Base-by-base conservation (phyloP, 1,140 invertebrate genomes). In the Sycophila sp. region DNA sequence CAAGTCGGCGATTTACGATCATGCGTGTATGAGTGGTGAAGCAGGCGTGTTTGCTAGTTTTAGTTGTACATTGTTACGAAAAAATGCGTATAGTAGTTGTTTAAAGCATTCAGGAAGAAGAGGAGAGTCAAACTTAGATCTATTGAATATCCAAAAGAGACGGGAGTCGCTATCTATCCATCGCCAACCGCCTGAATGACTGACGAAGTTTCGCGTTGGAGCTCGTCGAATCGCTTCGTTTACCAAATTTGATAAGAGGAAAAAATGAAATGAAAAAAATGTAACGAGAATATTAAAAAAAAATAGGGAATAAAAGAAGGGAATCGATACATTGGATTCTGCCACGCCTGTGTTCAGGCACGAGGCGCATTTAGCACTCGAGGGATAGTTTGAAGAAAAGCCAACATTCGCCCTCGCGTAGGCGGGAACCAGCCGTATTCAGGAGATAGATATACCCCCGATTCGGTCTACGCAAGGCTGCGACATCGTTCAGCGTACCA, bases 11-110 rank as follows among this genome's bases (percentile, higher is more conserved):
- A 65, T 66, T 51, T 65, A 71, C 55, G 69, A 71, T 71, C 69
- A 66, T 66, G 45, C 53, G 62, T 62, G 70, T 72, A 72, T 67
- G 28, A 72, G 64, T 67, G 56, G 63, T 72, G 58, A 66, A 72
- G 64, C 64, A 73, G 59, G 59, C 56, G 71, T 73, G 65, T 69
- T 69, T 64, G 68, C 70, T 75, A 73, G 74, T 75, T 77, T 77
- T 73, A 76, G 75, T 78, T 78, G 75, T 76, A 75, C 69, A 74
- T 74, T 74, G 73, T 74, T 74, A 74, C 69, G 69, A 65, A 71
- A 70, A 70, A 63, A 69, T 69, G 64, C 69, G 70, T 72, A 69
- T 74, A 71, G 59, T 71, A 74, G 69, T 71, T 68, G 69, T 74
- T 74, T 74, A 72, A 67, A 71, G 68, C 51, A 47, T 71, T 71